A percentile compares a stretch with the other conserved stretches of the same genome.
These are phyloP conservation scores for Digitonthophagus gazella DNA, from an alignment of 2,888 invertebrate genomes.

Conservation along the genomic window DNA sequence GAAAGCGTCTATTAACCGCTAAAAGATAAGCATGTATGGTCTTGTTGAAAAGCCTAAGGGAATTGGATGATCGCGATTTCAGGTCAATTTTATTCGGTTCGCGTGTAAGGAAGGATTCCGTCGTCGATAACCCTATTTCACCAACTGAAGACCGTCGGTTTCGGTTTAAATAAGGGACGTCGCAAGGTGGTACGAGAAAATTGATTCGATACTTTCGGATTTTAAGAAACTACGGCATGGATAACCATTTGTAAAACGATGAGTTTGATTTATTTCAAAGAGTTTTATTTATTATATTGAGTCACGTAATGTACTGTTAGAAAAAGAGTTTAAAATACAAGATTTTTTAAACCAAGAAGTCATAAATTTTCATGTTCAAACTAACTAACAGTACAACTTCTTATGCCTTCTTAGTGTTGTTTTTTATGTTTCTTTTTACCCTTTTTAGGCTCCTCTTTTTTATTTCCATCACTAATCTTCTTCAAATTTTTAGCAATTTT, in stretches of 20 bases:
- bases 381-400: no score
- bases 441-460: no score
- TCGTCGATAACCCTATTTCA: not conserved
- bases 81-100: not conserved
- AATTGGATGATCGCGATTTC: slow-evolving; percentile 2
- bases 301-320: not conserved
- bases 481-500: no score
- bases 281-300: not conserved
- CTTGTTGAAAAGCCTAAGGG: slow-evolving; percentile 3
- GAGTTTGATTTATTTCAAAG: not conserved
- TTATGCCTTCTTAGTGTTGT: no score
- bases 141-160: not conserved
- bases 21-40: slow-evolving; percentile 30
- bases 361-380: no score
- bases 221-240: not conserved
- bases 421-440: no score
- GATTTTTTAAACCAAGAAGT: no score
- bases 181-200: slow-evolving; percentile 2
- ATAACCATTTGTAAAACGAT: not conserved
- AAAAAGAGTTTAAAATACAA: no score
- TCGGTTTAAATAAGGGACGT: slow-evolving; percentile 4
- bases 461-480: no score
- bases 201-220: not conserved
- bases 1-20: slow-evolving; percentile 23
- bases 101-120: not conserved